phyloP scores from a whole-genome alignment of 2,113 vertebrate species.

The Psammodynastes pulverulentus region DNA sequence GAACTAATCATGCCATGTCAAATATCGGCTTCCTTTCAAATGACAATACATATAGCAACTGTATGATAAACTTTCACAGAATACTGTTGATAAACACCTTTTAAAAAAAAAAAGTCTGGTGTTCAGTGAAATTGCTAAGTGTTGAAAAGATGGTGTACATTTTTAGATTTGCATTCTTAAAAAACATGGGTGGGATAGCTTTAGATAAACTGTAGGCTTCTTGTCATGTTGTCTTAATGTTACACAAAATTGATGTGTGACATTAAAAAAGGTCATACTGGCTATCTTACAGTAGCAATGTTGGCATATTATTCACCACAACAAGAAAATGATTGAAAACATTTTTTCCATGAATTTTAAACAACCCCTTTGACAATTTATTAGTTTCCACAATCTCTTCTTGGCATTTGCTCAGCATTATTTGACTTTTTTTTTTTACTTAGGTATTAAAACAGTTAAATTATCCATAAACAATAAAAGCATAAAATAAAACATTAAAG shows the following conservation, averaged over 20 bases:
- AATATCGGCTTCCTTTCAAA: slow-evolving; percentile 41
- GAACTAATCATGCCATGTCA: slow-evolving; percentile 50
- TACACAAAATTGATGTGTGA: slow-evolving; percentile 74
- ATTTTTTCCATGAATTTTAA: not conserved
- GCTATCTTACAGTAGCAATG: slow-evolving; percentile 61
- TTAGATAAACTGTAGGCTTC: slow-evolving; percentile 57
- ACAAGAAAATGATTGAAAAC: slow-evolving; percentile 42
- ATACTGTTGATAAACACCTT: not conserved
- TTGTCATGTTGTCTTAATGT: slow-evolving; percentile 67
- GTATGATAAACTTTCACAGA: not conserved
- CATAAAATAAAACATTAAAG: not conserved
- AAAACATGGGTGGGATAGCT: slow-evolving; percentile 28
- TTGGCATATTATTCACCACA: slow-evolving; percentile 30
- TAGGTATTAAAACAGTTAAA: not conserved
- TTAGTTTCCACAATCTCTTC: not conserved
- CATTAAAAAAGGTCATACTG: slow-evolving; percentile 79
- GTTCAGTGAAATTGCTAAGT: not conserved
- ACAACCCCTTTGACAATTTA: not conserved
- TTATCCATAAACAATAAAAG: not conserved
- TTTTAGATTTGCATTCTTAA: slow-evolving; percentile 54
- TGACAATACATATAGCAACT: slow-evolving; percentile 30
- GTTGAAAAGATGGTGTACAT: slow-evolving; percentile 4
- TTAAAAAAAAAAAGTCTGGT: not conserved
- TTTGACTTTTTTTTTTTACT: not conserved
- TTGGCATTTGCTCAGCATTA: not conserved